A percentile compares a stretch with the other conserved stretches of the same genome.
phyloP scores from a whole-genome alignment of 2,888 invertebrate genomes.

The Pristionchus arcanus region DNA sequence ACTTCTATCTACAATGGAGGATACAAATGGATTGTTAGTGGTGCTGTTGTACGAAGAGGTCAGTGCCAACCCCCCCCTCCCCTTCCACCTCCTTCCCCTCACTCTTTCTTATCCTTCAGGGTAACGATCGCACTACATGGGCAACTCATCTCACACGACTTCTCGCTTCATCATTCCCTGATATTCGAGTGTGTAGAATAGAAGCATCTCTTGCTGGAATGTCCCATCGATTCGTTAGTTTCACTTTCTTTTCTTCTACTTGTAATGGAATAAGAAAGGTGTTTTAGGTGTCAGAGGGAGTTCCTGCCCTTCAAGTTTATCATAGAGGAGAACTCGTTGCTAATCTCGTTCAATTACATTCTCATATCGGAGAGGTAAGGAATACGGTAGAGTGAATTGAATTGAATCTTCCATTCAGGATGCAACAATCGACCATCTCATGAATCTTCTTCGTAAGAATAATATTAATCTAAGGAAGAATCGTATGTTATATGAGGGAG shows the following conservation, averaged over 20 bases:
- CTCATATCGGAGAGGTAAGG: conserved; percentile 66
- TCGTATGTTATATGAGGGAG: conserved; percentile 28
- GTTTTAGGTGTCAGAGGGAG: conserved; percentile 65
- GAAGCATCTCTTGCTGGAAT: conserved; percentile 28
- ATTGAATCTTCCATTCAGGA: conserved; percentile 25
- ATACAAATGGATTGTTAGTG: conserved; percentile 31
- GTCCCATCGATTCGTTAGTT: conserved; percentile 36
- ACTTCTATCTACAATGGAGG: conserved; percentile 42
- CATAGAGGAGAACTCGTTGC: conserved; percentile 69
- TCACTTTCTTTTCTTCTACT: background rate
- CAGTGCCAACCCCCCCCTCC: background rate
- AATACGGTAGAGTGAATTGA: background rate
- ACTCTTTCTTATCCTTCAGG: background rate
- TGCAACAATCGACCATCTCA: conserved; percentile 11
- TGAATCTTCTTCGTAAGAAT: conserved; percentile 24
- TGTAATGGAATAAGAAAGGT: background rate
- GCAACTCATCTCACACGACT: conserved; percentile 51
- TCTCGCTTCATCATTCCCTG: conserved; percentile 46
- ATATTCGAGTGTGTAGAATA: conserved; percentile 25
- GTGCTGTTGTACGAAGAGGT: conserved; percentile 39
- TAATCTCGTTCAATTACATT: conserved; percentile 70
- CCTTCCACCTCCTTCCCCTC: background rate
- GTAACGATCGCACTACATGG: conserved; percentile 26
- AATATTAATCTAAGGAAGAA: conserved; percentile 14
- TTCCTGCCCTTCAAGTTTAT: conserved; percentile 76